phyloP scores from a whole-genome alignment of 2,113 vertebrate genomes.

The Ictidomys tridecemlineatus region DNA sequence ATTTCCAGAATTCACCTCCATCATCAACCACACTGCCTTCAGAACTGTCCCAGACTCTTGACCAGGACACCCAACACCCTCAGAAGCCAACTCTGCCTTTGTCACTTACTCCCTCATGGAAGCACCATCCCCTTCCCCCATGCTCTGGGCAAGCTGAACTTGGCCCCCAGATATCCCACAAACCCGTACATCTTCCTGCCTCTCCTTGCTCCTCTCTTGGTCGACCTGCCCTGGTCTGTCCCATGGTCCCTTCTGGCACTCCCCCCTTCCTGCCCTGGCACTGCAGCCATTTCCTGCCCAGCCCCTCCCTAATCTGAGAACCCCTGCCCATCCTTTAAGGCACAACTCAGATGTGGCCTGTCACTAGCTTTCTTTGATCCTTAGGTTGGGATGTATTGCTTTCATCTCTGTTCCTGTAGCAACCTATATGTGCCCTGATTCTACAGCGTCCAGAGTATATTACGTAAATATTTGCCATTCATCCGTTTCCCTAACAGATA shows the following conservation, averaged over 20 bases:
- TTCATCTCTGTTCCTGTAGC: background rate
- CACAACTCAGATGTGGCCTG: background rate
- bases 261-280: background rate
- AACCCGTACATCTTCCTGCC: accelerated
- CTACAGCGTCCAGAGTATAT: background rate
- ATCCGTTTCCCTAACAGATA: background rate
- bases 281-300: background rate
- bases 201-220: background rate
- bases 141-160: background rate
- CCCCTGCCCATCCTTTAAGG: background rate
- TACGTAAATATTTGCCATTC: background rate
- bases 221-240: background rate
- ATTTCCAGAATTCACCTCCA: background rate
- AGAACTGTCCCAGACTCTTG: background rate
- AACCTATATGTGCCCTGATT: background rate
- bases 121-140: accelerated
- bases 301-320: background rate
- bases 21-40: background rate
- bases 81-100: background rate
- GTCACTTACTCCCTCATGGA: background rate
- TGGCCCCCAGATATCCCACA: accelerated
- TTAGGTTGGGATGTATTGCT: background rate
- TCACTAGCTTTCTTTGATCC: background rate
- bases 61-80: background rate
- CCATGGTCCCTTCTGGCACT: background rate